These are phyloP conservation scores for Marmota flaviventris DNA, from an alignment of 2,113 vertebrate genomes.

Conservation along the genomic window DNA sequence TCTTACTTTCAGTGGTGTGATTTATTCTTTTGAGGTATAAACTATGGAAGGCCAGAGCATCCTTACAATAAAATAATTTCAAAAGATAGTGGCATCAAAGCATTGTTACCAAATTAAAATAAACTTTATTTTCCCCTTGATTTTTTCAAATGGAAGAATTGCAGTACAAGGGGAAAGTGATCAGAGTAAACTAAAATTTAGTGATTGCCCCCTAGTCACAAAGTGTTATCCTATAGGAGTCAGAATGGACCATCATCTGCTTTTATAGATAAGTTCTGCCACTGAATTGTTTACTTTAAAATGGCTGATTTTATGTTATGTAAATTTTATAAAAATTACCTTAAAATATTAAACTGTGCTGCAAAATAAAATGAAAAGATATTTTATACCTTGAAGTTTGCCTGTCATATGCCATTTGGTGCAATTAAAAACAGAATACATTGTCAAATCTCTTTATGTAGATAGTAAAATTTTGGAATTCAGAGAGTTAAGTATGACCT, in stretches of 20 bases:
- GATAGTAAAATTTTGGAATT: constrained; percentile 43
- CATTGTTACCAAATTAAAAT: constrained; percentile 37
- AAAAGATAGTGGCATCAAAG: constrained; percentile 3
- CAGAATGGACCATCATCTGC: neutral
- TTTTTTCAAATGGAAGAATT: constrained; percentile 38
- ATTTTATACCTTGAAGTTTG: neutral
- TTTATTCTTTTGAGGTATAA: neutral
- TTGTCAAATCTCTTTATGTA: constrained; percentile 29
- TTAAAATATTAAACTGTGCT: constrained; percentile 3
- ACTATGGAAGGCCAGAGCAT: constrained; percentile 12
- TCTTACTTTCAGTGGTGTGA: neutral
- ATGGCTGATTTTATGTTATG: neutral
- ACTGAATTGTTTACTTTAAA: constrained; percentile 51
- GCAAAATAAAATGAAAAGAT: constrained; percentile 38
- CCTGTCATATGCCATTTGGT: neutral
- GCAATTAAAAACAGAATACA: constrained; percentile 45
- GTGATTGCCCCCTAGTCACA: neutral
- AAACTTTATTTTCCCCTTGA: constrained; percentile 5
- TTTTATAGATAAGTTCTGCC: constrained; percentile 11
- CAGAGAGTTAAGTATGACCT: constrained; percentile 29
- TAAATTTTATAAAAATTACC: constrained; percentile 30
- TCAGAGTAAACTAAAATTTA: constrained; percentile 59
- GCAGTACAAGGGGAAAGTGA: neutral
- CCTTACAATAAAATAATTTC: constrained; percentile 57
- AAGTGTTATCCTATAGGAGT: neutral